These are phyloP conservation scores for Zele albiditarsus DNA, from an alignment of 2,888 invertebrate genomes.

Conservation along the genomic window DNA sequence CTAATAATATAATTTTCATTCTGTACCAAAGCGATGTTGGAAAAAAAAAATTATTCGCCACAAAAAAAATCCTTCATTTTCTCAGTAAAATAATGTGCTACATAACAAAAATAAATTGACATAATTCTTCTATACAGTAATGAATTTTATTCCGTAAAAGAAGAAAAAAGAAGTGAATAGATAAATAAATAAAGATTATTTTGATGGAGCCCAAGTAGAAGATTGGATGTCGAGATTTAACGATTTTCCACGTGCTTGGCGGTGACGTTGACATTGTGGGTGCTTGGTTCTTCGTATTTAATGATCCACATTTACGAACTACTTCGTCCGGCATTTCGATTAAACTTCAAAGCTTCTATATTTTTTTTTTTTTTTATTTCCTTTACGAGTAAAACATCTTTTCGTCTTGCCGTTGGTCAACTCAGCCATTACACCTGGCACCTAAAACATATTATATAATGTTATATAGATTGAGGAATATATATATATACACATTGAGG, in stretches of 20 bases:
- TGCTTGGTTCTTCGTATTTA: slow-evolving; percentile 2
- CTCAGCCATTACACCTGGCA: slow-evolving; percentile 14
- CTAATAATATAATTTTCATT: too few relatives aligned
- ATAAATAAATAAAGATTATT: not conserved
- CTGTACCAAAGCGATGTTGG: too few relatives aligned
- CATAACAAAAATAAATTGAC: not conserved
- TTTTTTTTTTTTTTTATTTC: not conserved
- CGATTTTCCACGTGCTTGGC: slow-evolving; percentile 20
- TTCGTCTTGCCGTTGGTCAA: slow-evolving; percentile 10
- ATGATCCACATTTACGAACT: slow-evolving; percentile 18
- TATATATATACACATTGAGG: not conserved
- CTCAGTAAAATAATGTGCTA: too few relatives aligned
- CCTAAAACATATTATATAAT: slow-evolving; percentile 26
- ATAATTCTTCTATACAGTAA: not conserved
- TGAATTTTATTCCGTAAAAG: not conserved
- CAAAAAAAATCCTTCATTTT: too few relatives aligned
- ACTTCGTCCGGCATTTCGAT: slow-evolving; percentile 12
- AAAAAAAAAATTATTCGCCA: too few relatives aligned
- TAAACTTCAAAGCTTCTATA: slow-evolving; percentile 1
- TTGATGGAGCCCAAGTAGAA: not conserved
- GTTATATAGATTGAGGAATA: not conserved
- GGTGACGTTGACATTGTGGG: slow-evolving; percentile 24
- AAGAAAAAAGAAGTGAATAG: slow-evolving; percentile 1
- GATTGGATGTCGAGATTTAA: slow-evolving; percentile 22
- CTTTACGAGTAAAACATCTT: slow-evolving; percentile 15